A percentile compares a stretch with the other conserved stretches of the same genome.
phyloP scores from a whole-genome alignment of 2,797 vertebrate genomes.

The Lycodopsis pacificus region DNA sequence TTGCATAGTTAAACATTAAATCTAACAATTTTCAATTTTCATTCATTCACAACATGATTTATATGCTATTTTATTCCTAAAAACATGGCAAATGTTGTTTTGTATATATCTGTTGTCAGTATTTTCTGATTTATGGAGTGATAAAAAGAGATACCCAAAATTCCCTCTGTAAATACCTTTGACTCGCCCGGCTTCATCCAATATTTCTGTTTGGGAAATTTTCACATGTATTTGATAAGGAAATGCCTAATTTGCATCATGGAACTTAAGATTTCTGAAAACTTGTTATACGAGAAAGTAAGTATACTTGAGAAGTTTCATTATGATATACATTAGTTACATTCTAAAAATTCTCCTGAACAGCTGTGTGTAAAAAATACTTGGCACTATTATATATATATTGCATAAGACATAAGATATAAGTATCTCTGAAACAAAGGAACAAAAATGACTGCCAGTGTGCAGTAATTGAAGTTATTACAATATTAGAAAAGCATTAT shows the following conservation, averaged over 20 bases:
- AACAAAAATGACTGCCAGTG: not conserved
- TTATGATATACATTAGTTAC: not conserved
- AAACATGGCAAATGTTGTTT: not conserved
- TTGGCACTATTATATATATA: not conserved
- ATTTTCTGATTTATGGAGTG: no score
- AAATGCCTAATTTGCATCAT: not conserved
- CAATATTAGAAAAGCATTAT: not conserved
- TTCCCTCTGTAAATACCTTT: not conserved
- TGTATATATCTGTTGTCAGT: not conserved
- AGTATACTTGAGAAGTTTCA: not conserved
- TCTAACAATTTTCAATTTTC: no score
- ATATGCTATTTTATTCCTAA: not conserved
- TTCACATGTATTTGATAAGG: not conserved
- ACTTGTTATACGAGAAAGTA: not conserved
- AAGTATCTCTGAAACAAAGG: not conserved
- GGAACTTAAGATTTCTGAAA: not conserved
- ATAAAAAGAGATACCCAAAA: not conserved
- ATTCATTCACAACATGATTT: not conserved
- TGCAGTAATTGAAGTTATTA: not conserved
- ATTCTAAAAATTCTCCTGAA: not conserved
- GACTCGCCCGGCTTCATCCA: not conserved
- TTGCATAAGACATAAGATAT: no score
- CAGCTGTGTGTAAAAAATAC: not conserved
- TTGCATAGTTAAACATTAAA: no score
- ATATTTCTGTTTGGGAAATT: no score